A percentile compares a stretch with the other conserved stretches of the same genome.
These are phyloP conservation scores for Puntigrus tetrazona DNA, from an alignment of 2,113 vertebrate species.

Conservation along the genomic window DNA sequence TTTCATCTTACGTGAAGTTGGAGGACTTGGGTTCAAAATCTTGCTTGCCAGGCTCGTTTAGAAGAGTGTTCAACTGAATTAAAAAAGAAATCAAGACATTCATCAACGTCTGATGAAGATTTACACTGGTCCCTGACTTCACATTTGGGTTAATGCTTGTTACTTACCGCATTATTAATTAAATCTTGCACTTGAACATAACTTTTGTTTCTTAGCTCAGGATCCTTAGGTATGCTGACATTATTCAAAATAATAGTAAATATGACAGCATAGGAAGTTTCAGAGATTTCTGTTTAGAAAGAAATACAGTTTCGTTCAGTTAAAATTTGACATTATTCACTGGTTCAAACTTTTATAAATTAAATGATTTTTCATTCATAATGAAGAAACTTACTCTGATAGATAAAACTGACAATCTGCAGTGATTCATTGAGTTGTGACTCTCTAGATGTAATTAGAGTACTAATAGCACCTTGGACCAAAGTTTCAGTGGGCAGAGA, in stretches of 20 bases:
- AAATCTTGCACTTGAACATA: not conserved
- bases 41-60: not conserved
- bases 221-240: not conserved
- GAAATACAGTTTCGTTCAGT: too few species aligned
- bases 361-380: too few species aligned
- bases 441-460: not conserved
- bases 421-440: not conserved
- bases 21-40: not conserved
- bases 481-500: not conserved
- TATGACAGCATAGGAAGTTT: not conserved
- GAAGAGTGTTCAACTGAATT: slow-evolving; percentile 34
- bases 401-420: not conserved
- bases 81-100: not conserved
- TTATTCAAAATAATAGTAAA: not conserved
- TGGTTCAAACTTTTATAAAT: too few species aligned
- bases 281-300: slow-evolving; percentile 25
- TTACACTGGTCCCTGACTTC: not conserved
- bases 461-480: not conserved
- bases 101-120: not conserved
- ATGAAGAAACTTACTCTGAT: slow-evolving; percentile 21
- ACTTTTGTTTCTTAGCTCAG: not conserved
- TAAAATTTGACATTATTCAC: too few species aligned
- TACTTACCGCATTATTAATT: slow-evolving; percentile 23
- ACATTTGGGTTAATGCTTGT: not conserved
- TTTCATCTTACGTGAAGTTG: slow-evolving; percentile 22